Percentiles rank a stretch among this genome's conserved stretches.
phyloP scores from a whole-genome alignment of 2,113 vertebrate genomes.

The Corynorhinus townsendii region DNA sequence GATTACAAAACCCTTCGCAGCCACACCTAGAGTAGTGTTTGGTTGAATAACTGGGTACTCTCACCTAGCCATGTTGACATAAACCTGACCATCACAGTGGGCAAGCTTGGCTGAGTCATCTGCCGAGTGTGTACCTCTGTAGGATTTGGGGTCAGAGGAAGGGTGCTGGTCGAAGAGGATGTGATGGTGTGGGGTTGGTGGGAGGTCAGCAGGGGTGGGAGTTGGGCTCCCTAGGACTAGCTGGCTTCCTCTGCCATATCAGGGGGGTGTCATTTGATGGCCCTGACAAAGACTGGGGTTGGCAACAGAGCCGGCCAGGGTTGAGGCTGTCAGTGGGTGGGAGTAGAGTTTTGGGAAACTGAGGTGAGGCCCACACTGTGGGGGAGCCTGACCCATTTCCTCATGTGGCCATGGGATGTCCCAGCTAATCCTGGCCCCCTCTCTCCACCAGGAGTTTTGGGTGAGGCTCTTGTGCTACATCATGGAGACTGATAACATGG shows the following conservation, averaged over 20 bases:
- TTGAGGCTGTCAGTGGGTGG: background rate
- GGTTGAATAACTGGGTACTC: too few relatives aligned
- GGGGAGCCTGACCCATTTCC: background rate
- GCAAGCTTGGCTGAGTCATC: background rate
- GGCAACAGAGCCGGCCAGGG: background rate
- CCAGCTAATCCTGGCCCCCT: accelerated
- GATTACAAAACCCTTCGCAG: too few relatives aligned
- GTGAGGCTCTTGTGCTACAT: slow-evolving; percentile 59
- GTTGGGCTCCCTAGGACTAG: background rate
- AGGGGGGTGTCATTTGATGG: background rate
- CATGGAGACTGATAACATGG: slow-evolving; percentile 60
- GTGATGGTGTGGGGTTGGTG: background rate
- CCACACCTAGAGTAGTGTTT: too few relatives aligned
- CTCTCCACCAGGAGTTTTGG: slow-evolving; percentile 55
- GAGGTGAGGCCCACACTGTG: accelerated
- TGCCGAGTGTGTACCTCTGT: background rate
- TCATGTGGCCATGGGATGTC: accelerated
- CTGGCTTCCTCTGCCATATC: background rate
- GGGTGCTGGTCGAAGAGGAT: background rate
- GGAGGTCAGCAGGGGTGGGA: accelerated
- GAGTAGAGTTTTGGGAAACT: background rate
- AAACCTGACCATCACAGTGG: background rate
- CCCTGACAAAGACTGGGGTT: background rate
- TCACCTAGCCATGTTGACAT: background rate
- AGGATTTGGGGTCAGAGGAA: background rate